Base-by-base conservation (phyloP, 2,888 invertebrate species). In the Tipula confusa region DNA sequence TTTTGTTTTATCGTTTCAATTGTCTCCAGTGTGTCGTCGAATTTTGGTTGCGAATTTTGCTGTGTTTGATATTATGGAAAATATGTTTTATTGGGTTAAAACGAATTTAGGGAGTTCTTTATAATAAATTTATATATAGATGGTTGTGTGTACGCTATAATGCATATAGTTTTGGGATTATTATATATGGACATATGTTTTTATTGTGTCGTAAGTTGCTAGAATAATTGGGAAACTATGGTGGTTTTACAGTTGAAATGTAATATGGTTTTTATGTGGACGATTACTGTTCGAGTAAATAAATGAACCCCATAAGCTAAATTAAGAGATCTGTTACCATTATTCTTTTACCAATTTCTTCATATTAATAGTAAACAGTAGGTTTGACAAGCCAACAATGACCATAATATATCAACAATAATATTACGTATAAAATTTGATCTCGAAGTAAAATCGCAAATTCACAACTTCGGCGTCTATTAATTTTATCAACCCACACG, bases 1-100 rank as follows among this genome's bases (percentile, higher is more conserved):
- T 64, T 18, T 64, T 64, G 64, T 18, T 64, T 64, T 64, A 64
- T 64, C 24, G 64, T 64, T 64, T 64, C 64, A 24, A 64, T 64
- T 64, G 64, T 64, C 64, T 64, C 64, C 64, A 64, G 64, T 64
- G 64, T 64, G 64, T 64, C 64, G 64, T 64, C 64, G 64, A 64
- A 64, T 24, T 64, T 64, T 64, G 64, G 24, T 64, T 64, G 64
- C 64, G 64, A 64, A 64, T 24, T 24, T 1, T 64, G 64, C 11
- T 64, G 64, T 64, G 7, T 64, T 64, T 18, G 1, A 36, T 36
- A 9, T 0, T 18, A 48, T 18, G 18, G 48, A 64, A 64, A 64
- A 64, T 24, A 64, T 64, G 24, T 64, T 64, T 64, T 64, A 64
- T 64, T 64, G 18, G 24, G 64, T 64, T 64, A 64, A 64, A 64